phyloP scores from a whole-genome alignment of 2,113 vertebrate genomes.

The Paralichthys olivaceus region DNA sequence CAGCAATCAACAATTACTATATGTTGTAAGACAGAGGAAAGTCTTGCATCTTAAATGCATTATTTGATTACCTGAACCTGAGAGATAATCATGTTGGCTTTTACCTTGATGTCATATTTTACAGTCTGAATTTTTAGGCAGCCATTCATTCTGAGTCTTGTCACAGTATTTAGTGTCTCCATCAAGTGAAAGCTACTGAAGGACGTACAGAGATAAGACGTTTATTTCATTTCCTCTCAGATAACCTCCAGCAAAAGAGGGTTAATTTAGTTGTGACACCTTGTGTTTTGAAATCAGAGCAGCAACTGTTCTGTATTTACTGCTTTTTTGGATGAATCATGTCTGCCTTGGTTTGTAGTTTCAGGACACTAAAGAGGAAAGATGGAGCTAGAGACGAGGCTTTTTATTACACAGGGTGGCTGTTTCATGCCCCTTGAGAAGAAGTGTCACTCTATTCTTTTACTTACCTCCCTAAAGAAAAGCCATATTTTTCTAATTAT shows the following conservation, averaged over 20 bases:
- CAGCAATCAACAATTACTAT: too few relatives aligned
- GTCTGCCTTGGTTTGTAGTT: slow-evolving; percentile 18
- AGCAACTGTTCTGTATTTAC: neutral
- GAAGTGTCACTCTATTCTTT: neutral
- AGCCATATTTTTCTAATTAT: neutral
- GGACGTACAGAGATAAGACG: neutral
- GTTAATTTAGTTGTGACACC: neutral
- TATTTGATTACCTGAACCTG: neutral
- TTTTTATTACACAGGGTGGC: slow-evolving; percentile 10
- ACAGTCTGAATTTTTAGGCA: neutral
- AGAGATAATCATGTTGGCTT: neutral
- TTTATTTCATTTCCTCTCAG: slow-evolving; percentile 5
- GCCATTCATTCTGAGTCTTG: neutral
- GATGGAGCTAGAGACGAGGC: neutral
- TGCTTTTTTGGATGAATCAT: neutral
- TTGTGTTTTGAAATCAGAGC: neutral
- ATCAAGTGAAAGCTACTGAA: neutral
- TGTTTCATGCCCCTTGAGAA: slow-evolving; percentile 3
- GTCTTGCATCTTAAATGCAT: too few relatives aligned
- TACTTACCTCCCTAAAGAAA: neutral
- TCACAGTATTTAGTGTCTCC: neutral
- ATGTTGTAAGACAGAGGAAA: too few relatives aligned
- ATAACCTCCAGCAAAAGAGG: neutral
- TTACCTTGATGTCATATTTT: neutral
- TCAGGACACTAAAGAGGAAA: slow-evolving; percentile 8